Percentiles rank a stretch among this genome's conserved stretches.
Evolutionary conservation across 2,888 invertebrate genomes (phyloP).

Genomic region (Nemoura dubitans): DNA sequence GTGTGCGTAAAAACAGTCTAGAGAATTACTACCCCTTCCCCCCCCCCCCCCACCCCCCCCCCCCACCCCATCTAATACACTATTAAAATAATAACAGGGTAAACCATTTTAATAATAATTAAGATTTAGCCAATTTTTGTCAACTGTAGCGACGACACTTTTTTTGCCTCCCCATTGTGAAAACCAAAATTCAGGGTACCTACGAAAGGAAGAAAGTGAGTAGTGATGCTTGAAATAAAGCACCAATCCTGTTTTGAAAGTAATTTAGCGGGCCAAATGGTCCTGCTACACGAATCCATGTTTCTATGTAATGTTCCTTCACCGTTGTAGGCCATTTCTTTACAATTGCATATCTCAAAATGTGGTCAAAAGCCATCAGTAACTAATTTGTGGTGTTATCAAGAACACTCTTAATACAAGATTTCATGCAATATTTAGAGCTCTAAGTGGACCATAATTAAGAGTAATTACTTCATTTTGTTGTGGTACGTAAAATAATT

Average conservation of each 20-base stretch:
- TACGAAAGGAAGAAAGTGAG: not conserved
- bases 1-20: slow-evolving; percentile 30
- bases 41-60: too few relatives aligned
- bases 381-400: not conserved
- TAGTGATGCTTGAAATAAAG: not conserved
- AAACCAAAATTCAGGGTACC: slow-evolving; percentile 27
- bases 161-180: not conserved
- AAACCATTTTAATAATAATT: slow-evolving; percentile 22
- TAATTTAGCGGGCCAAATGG: not conserved
- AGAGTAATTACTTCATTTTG: not conserved
- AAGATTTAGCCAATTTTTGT: slow-evolving; percentile 24
- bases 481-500: slow-evolving; percentile 10
- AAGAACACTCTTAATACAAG: not conserved
- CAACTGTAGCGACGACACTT: not conserved
- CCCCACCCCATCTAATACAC: not conserved
- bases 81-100: slow-evolving; percentile 38
- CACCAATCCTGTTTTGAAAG: not conserved
- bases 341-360: slow-evolving; percentile 27
- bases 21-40: slow-evolving; percentile 14
- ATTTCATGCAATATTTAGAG: not conserved
- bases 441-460: slow-evolving; percentile 20
- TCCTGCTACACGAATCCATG: not conserved
- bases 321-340: not conserved
- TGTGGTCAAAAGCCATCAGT: not conserved
- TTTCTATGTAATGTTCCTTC: slow-evolving; percentile 16